Evolutionary conservation across 2,113 vertebrate species (phyloP), one percentile per base, ranked within the genome.

Genomic region (Tragelaphus strepsiceros): DNA sequence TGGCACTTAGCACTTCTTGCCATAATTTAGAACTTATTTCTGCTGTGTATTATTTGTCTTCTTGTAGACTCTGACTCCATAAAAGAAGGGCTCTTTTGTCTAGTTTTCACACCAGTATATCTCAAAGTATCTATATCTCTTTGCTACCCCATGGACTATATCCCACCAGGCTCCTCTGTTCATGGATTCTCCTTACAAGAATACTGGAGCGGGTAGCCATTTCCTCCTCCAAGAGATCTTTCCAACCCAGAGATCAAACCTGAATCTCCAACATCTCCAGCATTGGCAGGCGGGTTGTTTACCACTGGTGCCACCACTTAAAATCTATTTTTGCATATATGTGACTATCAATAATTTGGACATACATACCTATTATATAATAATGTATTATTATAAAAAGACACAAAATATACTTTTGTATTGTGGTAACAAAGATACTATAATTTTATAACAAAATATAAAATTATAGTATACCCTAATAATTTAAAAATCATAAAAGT

Each of bases 321-420:
- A 82, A 58, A 81, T 19, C 53, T 87, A 39, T 78, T 93, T 89
- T 93, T 95, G 80, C 83, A 90, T 95, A 53, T 90, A 90, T 81
- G 13, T 84, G 32, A 30, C 82, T 77, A 35, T 94, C 30, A 82
- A 8, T 54, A 93, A 80, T 59, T 39, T 95, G 26, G 43, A 64
- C 30, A 94, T 19, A 64, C 22, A 62, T 84, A 84, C 22, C 9
- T 46, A 59, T 46, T 90, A 56, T 59, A 61, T 35, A 94, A n/a
- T 93, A 59, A 35, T 59, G 4, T 90, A 80, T 71, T 91, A 54
- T 92, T 93, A 26, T 58, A 53, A 80, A 54, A 90, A 83, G 94
- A 89, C 87, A 81, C 19, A 56, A 54, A 82, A n/a, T 85, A 81
- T 56, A 93, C 54, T 54, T 85, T 81, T 86, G 22, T 78, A 62